These are phyloP conservation scores for Calidris pugnax DNA, from an alignment of 2,113 vertebrate genomes.

Conservation along the genomic window DNA sequence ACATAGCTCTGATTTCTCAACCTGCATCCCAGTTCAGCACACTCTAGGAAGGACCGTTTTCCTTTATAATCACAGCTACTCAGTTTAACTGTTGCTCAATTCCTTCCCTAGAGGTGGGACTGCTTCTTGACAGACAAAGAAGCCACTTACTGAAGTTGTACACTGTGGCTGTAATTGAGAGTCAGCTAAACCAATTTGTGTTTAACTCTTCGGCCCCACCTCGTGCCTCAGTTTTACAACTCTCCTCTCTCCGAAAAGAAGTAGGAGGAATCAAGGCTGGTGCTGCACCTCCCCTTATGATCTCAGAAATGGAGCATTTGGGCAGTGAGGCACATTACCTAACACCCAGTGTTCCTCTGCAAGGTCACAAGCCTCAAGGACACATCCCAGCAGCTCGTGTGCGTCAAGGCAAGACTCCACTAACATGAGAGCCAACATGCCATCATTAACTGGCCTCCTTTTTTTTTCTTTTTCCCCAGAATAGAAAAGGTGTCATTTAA, in stretches of 20 bases:
- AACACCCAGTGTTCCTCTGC: background rate
- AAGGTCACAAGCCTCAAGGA: conserved; percentile 13
- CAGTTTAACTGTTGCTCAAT: background rate
- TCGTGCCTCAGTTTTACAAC: background rate
- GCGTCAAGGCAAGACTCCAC: background rate
- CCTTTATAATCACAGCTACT: background rate
- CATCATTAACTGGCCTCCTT: background rate
- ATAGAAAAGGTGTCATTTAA: background rate
- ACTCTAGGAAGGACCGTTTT: background rate
- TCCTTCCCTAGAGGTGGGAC: background rate
- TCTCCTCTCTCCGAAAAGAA: background rate
- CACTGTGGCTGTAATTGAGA: background rate
- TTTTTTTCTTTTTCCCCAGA: no score
- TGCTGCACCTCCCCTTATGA: conserved; percentile 7
- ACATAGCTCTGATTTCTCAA: background rate
- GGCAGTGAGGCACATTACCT: background rate
- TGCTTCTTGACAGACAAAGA: background rate
- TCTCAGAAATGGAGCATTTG: conserved; percentile 26
- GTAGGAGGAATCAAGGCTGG: background rate
- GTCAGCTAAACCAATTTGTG: background rate
- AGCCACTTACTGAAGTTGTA: fast-evolving
- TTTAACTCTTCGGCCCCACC: background rate
- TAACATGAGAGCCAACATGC: background rate
- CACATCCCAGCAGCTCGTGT: background rate
- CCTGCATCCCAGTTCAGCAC: background rate